Conservation (phyloP, 2,113 vertebrate genomes). For the Hylia prasina region DNA sequence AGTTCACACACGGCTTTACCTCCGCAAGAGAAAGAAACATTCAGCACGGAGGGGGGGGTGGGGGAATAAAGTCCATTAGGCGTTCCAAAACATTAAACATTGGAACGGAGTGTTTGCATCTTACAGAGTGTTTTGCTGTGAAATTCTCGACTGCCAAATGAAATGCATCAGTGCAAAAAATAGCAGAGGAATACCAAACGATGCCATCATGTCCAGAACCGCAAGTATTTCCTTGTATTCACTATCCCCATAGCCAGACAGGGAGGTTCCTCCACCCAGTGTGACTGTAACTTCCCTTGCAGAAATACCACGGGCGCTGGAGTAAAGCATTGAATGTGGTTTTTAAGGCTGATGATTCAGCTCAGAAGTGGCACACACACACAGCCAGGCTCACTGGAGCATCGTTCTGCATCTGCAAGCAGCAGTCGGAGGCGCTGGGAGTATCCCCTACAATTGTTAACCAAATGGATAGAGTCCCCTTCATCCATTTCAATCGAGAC, state of each 20-base stretch:
- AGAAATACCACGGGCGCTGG: slow-evolving; percentile 29
- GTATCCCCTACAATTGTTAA: neutral
- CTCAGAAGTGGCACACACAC: slow-evolving; percentile 34
- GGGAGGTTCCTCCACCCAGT: slow-evolving; percentile 58
- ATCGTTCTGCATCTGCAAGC: neutral
- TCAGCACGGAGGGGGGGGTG: neutral
- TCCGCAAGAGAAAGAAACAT: slow-evolving; percentile 16
- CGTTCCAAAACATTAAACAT: neutral
- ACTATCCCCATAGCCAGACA: slow-evolving; percentile 56
- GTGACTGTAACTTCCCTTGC: slow-evolving; percentile 58
- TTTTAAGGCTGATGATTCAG: slow-evolving; percentile 47
- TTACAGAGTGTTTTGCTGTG: neutral
- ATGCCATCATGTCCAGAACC: slow-evolving; percentile 54
- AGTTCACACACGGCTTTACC: slow-evolving; percentile 10
- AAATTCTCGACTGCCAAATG: slow-evolving; percentile 5
- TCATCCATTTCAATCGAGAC: neutral
- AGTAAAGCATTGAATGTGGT: slow-evolving; percentile 53
- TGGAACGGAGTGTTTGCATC: slow-evolving; percentile 12
- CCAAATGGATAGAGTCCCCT: neutral
- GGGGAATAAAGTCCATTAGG: neutral
- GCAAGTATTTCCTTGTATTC: slow-evolving; percentile 68
- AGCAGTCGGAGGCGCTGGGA: neutral
- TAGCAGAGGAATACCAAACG: slow-evolving; percentile 49
- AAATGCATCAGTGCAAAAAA: slow-evolving; percentile 50
- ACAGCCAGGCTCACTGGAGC: neutral